Percentiles rank a stretch among this genome's conserved stretches.
These are phyloP conservation scores for Myotis lucifugus DNA, from an alignment of 2,113 vertebrate species.

Conservation along the genomic window DNA sequence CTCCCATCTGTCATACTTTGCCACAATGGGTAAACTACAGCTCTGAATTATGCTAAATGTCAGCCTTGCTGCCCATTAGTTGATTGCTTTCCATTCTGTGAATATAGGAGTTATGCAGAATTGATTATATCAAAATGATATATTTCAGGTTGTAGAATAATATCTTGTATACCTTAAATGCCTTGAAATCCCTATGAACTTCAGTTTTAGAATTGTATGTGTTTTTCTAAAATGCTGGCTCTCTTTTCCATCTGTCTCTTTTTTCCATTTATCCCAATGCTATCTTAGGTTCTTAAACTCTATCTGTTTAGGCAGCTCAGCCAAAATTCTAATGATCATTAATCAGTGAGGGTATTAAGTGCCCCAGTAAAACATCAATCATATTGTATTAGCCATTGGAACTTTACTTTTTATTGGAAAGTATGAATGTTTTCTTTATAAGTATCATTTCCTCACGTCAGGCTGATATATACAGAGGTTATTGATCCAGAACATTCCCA, in stretches of 20 bases:
- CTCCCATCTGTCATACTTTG: slow-evolving; percentile 77
- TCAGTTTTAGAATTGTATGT: slow-evolving; percentile 59
- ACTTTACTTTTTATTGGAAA: slow-evolving; percentile 39
- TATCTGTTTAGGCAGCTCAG: background rate
- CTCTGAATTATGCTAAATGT: slow-evolving; percentile 81
- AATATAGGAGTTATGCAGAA: slow-evolving; percentile 73
- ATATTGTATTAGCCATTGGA: background rate
- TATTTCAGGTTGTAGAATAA: background rate
- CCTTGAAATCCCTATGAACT: slow-evolving; percentile 65
- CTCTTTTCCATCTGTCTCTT: background rate
- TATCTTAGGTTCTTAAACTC: background rate
- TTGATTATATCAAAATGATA: slow-evolving; percentile 66
- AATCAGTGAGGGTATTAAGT: slow-evolving; percentile 43
- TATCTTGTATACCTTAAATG: background rate
- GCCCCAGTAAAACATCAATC: background rate
- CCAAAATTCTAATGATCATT: slow-evolving; percentile 48
- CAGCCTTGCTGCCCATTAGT: slow-evolving; percentile 82
- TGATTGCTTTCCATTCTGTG: slow-evolving; percentile 84
- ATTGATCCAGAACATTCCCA: background rate
- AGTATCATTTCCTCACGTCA: slow-evolving; percentile 22
- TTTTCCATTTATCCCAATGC: slow-evolving; percentile 67
- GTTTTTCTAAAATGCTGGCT: slow-evolving; percentile 4
- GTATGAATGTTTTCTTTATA: slow-evolving; percentile 9
- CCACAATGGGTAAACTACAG: slow-evolving; percentile 79
- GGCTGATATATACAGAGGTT: slow-evolving; percentile 1